Conservation (phyloP, 2,888 invertebrate species). For the Cheilosia urbana region DNA sequence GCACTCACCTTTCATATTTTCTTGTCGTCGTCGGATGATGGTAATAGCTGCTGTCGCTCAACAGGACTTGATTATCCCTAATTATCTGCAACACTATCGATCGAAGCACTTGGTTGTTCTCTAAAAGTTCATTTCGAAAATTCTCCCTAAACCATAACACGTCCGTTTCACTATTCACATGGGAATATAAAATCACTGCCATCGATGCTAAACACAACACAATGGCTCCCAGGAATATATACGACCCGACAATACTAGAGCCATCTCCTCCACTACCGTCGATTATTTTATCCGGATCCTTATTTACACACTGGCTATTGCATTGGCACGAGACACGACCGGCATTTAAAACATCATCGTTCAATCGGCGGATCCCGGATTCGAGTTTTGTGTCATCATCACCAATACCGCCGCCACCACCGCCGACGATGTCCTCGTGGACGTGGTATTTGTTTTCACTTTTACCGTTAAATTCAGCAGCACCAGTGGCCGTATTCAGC, state of each 20-base stretch:
- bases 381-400: constrained; percentile 61
- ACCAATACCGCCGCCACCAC: constrained; percentile 8
- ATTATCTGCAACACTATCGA: constrained; percentile 73
- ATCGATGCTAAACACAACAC: constrained; percentile 64
- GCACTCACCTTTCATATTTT: constrained; percentile 67
- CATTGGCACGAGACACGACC: constrained; percentile 69
- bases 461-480: constrained; percentile 50
- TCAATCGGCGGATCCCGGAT: constrained; percentile 60
- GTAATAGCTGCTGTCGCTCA: constrained; percentile 58
- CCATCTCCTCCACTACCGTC: background rate
- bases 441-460: constrained; percentile 71
- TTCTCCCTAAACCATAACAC: constrained; percentile 71
- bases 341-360: constrained; percentile 67
- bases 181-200: constrained; percentile 71
- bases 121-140: constrained; percentile 69
- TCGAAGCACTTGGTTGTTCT: constrained; percentile 64
- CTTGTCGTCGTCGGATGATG: constrained; percentile 54
- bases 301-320: constrained; percentile 72
- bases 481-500: constrained; percentile 37
- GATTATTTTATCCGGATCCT: constrained; percentile 67
- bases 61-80: constrained; percentile 67
- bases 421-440: constrained; percentile 6
- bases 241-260: constrained; percentile 42
- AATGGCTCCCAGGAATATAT: constrained; percentile 65
- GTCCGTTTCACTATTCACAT: constrained; percentile 71